A percentile compares a stretch with the other conserved stretches of the same genome.
phyloP scores from a whole-genome alignment of 2,113 vertebrate genomes.

The Chionis minor region DNA sequence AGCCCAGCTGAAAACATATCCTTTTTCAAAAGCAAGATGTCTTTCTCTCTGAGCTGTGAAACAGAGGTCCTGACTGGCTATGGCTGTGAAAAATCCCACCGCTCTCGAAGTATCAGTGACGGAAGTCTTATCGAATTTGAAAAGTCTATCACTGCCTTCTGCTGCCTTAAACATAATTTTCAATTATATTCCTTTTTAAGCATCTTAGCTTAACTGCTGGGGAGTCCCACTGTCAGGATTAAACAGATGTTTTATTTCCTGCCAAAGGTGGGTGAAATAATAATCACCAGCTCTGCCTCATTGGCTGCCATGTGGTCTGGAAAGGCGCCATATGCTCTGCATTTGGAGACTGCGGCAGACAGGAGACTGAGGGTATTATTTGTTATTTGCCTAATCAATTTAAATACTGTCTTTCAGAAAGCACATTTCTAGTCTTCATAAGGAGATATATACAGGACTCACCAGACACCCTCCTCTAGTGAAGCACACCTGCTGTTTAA shows the following conservation, averaged over 20 bases:
- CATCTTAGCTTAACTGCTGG: neutral
- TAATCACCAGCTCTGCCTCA: constrained; percentile 8
- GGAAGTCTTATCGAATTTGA: neutral
- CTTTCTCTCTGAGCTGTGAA: neutral
- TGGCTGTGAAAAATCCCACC: neutral
- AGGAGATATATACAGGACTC: neutral
- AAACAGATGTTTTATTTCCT: constrained; percentile 33
- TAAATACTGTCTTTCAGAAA: neutral
- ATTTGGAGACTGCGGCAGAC: neutral
- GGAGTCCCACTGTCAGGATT: neutral
- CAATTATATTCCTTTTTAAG: neutral
- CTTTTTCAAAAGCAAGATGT: neutral
- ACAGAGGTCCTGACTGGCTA: neutral
- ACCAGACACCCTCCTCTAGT: neutral
- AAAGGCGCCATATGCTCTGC: neutral
- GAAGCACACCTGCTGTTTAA: neutral
- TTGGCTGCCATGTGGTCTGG: neutral
- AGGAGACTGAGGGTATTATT: neutral
- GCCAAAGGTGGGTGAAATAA: constrained; percentile 30
- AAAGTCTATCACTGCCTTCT: neutral
- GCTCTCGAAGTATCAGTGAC: neutral
- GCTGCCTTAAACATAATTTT: neutral
- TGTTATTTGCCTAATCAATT: constrained; percentile 6
- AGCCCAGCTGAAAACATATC: neutral
- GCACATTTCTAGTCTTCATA: neutral